Percentiles rank a stretch among this genome's conserved stretches.
phyloP scores from a whole-genome alignment of 2,113 vertebrate species.

The Oceanites oceanicus region DNA sequence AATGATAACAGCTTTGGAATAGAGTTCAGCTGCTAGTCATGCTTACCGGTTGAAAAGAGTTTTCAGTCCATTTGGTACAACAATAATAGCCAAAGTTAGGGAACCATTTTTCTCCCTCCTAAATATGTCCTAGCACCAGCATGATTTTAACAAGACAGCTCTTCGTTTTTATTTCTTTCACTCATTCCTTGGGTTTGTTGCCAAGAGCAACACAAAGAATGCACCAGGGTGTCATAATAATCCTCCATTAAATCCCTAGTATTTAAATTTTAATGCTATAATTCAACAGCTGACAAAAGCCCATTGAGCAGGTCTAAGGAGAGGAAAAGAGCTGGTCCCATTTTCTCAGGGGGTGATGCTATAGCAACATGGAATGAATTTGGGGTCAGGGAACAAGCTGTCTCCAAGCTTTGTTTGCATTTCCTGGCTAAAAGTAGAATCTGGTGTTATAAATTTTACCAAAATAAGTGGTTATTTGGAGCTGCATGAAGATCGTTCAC shows the following conservation, averaged over 20 bases:
- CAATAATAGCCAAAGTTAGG: slow-evolving; percentile 16
- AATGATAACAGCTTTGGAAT: slow-evolving; percentile 36
- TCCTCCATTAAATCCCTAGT: slow-evolving; percentile 82
- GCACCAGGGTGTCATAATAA: slow-evolving; percentile 82
- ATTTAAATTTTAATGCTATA: slow-evolving; percentile 87
- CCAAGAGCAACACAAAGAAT: slow-evolving; percentile 78
- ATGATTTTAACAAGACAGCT: slow-evolving; percentile 55
- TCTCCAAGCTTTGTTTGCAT: slow-evolving; percentile 79
- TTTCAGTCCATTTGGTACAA: neutral
- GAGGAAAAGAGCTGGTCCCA: slow-evolving; percentile 72
- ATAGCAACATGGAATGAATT: slow-evolving; percentile 87
- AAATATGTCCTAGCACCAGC: slow-evolving; percentile 33
- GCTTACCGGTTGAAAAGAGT: neutral
- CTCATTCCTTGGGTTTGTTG: slow-evolving; percentile 71
- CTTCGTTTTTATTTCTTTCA: slow-evolving; percentile 63
- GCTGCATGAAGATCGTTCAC: slow-evolving; percentile 31
- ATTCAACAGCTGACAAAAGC: slow-evolving; percentile 85
- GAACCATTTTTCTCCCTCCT: slow-evolving; percentile 40
- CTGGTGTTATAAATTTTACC: slow-evolving; percentile 72
- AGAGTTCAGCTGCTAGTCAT: neutral
- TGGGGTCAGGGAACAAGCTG: slow-evolving; percentile 80
- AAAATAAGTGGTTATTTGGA: slow-evolving; percentile 73
- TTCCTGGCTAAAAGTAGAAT: slow-evolving; percentile 79
- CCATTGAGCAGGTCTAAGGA: slow-evolving; percentile 76
- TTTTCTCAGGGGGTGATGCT: slow-evolving; percentile 84